Base-by-base conservation (phyloP, 2,113 vertebrate genomes). In the Mandrillus leucophaeus region DNA sequence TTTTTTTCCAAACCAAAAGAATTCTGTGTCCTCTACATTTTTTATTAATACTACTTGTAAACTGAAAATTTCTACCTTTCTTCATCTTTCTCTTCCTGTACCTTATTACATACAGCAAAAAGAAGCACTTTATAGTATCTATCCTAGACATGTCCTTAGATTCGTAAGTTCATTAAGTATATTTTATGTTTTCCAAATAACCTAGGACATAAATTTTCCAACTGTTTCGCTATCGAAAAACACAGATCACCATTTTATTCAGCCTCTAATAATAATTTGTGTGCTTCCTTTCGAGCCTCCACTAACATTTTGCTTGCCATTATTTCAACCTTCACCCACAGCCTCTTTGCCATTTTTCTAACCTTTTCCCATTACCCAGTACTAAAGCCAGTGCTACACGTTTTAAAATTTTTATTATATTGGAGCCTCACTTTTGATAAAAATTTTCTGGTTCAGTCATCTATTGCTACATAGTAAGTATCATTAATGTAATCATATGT, bases 401-500 rank as follows among this genome's bases (percentile, higher is more conserved):
- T 94, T 86, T 84, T 55, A 59, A 70, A 64, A 5, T 23, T 78
- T 88, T 73, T 90, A 72, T 75, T 57, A 50, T 1, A 13, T 72
- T 88, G 50, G 10, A 73, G 1, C 22, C 30, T 30, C 12, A 70
- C 17, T 88, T 72, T 4, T 52, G 40, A 68, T 48, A 68, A 96
- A 38, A 88, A 45, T 86, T 91, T 68, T 86, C 80, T 90, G 25
- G 3, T 55, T 45, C 17, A 79, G 32, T 87, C 87, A 93, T 92
- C 80, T 92, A 45, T 68, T 93, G 23, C 6, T 90, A 0, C 10
- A 61, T 92, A 87, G 52, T 81, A 75, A 96, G 18, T 80, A 61
- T 4, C 11, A 97, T 50, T 70, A 48, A 96, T 81, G 2, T 91
- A 83, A 95, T 88, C 64, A 87, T 87, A 61, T 61, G 32, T 80